Base-by-base conservation (phyloP, 2,888 invertebrate species). In the Camptogramma bilineatum region DNA sequence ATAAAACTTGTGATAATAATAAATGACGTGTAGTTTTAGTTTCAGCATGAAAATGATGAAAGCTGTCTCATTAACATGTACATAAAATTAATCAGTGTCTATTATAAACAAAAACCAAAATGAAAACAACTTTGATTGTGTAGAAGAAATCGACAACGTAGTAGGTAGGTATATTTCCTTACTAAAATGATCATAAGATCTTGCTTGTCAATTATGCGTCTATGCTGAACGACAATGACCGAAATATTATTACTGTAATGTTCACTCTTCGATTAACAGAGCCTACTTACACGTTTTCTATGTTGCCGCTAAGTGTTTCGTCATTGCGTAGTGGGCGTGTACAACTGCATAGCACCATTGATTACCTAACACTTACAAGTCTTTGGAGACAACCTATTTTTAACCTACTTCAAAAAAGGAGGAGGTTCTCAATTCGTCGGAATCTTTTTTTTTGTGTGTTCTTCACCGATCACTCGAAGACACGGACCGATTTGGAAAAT, bases 221-320 rank as follows among this genome's bases (percentile, higher is more conserved):
- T n/a, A 55, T 62, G 55, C 50, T 24, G 51, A 68, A 53, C 66
- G 70, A 66, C 63, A 72, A 72, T 73, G 62, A 66, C 57, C 67
- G 66, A 69, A 70, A 66, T 70, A 60, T 63, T 69, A 68, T 61
- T 69, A 53, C 58, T 51, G 58, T 62, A 68, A 69, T 60, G n/a
- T 48, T 61, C 54, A 52, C 47, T 62, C 55, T 42, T 52, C 56
- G 51, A 57, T 53, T 42, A 57, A 58, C 51, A 62, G 57, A 61
- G 64, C 44, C 44, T 68, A 59, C 67, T 73, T 68, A 73, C 73
- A 66, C 62, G 61, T 57, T 70, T 69, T 72, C 63, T 66, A 68
- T 66, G 64, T 64, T 65, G 74, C 62, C 69, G 76, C 73, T 77
- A 78, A 79, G 72, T 79, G 73, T 84, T 84, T 84, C 82, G 75